Conservation (phyloP, 2,797 vertebrate genomes). For the Danio jaintianensis region DNA sequence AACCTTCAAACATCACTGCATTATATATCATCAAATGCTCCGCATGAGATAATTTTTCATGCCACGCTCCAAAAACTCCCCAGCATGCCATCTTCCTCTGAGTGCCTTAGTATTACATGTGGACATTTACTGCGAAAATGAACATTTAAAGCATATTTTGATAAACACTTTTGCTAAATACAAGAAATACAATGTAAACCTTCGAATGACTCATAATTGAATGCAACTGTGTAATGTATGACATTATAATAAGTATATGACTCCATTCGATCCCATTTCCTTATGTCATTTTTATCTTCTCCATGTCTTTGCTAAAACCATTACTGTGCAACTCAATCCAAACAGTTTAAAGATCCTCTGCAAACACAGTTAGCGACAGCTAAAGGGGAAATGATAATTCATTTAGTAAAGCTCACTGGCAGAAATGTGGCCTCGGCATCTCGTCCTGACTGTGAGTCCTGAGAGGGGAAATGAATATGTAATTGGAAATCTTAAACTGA, state of each 20-base stretch:
- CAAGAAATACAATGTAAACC: too few species aligned
- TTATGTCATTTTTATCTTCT: slow-evolving; percentile 13
- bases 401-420: slow-evolving; percentile 28
- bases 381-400: slow-evolving; percentile 32
- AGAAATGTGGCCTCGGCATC: slow-evolving; percentile 9
- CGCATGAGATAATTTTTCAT: slow-evolving; percentile 5
- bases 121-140: not conserved
- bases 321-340: slow-evolving; percentile 42
- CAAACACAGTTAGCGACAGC: slow-evolving; percentile 23
- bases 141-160: not conserved
- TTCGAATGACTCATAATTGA: not conserved
- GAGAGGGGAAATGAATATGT: slow-evolving; percentile 33
- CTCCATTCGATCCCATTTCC: not conserved
- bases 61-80: slow-evolving; percentile 1
- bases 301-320: slow-evolving; percentile 26
- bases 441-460: slow-evolving; percentile 19
- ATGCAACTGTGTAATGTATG: not conserved
- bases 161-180: too few species aligned
- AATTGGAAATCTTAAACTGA: slow-evolving; percentile 46
- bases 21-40: slow-evolving; percentile 34
- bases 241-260: not conserved
- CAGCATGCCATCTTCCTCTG: not conserved
- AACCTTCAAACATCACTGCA: slow-evolving; percentile 28
- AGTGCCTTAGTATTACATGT: not conserved
- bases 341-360: slow-evolving; percentile 38